phyloP scores from a whole-genome alignment of 2,888 invertebrate species.

The Euspilapteryx auroguttella region DNA sequence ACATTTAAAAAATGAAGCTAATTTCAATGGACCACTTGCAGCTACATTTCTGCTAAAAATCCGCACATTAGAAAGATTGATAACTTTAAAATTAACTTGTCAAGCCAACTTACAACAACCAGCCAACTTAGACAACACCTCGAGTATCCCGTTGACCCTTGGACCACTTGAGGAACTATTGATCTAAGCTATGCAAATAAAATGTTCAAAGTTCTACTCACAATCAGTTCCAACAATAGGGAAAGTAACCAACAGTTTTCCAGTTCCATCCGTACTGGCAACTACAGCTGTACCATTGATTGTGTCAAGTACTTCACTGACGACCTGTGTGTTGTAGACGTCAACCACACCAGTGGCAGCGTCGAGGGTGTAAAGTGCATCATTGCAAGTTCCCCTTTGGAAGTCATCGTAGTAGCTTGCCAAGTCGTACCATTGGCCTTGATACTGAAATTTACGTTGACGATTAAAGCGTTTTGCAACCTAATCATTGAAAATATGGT shows the following conservation, averaged over 20 bases:
- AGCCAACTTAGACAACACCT: too few species aligned
- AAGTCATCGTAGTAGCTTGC: conserved; percentile 23
- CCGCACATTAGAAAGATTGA: too few species aligned
- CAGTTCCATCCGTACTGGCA: conserved; percentile 25
- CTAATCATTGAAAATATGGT: too few species aligned
- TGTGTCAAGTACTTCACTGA: conserved; percentile 31
- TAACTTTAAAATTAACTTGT: too few species aligned
- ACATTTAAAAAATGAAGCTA: too few species aligned
- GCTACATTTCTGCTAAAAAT: too few species aligned
- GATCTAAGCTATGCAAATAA: too few species aligned
- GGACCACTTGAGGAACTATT: too few species aligned
- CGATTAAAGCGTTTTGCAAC: too few species aligned
- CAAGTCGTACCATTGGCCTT: conserved; percentile 27
- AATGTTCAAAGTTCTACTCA: conserved; percentile 6
- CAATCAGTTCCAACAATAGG: conserved; percentile 27
- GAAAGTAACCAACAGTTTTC: conserved; percentile 47
- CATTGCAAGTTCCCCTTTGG: conserved; percentile 25
- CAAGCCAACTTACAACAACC: too few species aligned
- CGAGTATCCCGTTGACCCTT: too few species aligned
- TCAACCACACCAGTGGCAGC: conserved; percentile 11
- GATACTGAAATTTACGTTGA: conserved; percentile 27
- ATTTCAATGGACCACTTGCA: too few species aligned
- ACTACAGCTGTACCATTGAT: conserved; percentile 40
- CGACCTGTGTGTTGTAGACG: conserved; percentile 7
- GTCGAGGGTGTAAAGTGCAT: conserved; percentile 28